Base-by-base conservation (phyloP, 2,797 vertebrate species). In the Hydrolagus colliei region DNA sequence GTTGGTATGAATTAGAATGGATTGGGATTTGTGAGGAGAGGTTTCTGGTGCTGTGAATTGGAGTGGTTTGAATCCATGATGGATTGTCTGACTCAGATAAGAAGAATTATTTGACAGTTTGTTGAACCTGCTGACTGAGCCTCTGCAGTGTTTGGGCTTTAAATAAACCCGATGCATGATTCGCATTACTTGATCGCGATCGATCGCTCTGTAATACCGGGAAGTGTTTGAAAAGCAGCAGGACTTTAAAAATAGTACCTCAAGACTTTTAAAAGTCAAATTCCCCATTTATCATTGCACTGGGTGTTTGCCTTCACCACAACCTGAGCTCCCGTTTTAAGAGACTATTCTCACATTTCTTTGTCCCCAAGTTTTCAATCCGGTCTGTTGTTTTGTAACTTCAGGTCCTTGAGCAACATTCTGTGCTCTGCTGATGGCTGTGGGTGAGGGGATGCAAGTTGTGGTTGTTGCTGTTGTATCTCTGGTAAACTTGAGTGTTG, bases 131-230 rank as follows among this genome's bases (percentile, higher is more conserved):
- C 65, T 84, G 79, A 52, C 62, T 52, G 41, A 52, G 41, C 52
- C 79, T 71, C 65, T 18, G 32, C 32, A n/a, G 22, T 52, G 32
- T 71, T 82, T 67, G n/a, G 65, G 14, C 78, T 82, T 82, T 71
- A 82, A 84, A 84, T 84, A 35, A 32, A 84, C 71, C 27, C 7
- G 14, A 32, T 71, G 12, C 71, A 18, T 71, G 18, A 82, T 67
- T 32, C 78, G 67, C 61, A 9, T 79, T 13, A 80, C 61, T 61
- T 59, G n/a, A 77, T 65, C 22, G 18, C 68, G 16, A 52, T 71
- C 67, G 68, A 71, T 68, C 71, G 41, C 9, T 71, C 32, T 12
- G 41, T 41, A 71, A n/a, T 67, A 10, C 62, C 32, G 22, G 62
- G 41, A 52, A 68, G 79, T 68, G 62, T 27, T 35, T 16, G 79